Evolutionary conservation across 2,888 invertebrate species (phyloP).

Genomic region (Pimpla rufipes): DNA sequence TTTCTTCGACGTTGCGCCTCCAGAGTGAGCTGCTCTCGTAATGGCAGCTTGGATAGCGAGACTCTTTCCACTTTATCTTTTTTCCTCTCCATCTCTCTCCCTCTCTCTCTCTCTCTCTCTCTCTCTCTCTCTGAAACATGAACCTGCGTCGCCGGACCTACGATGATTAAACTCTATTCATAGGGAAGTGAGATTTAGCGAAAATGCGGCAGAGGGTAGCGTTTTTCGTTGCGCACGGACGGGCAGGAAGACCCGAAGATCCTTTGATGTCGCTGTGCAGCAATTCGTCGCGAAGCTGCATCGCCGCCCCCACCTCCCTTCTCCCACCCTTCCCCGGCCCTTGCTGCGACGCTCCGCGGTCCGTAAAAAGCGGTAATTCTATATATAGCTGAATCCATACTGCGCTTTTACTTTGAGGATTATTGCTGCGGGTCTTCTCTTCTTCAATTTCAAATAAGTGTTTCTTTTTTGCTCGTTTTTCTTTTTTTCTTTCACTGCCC

Average conservation of each 20-base stretch:
- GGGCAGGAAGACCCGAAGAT: slow-evolving; percentile 61
- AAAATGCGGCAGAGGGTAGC: slow-evolving; percentile 34
- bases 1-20: slow-evolving; percentile 54
- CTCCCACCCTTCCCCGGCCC: slow-evolving; percentile 2
- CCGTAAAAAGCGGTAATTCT: slow-evolving; percentile 50
- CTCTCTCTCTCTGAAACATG: slow-evolving; percentile 39
- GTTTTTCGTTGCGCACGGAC: slow-evolving; percentile 55
- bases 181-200: slow-evolving; percentile 57
- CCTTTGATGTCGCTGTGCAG: slow-evolving; percentile 61
- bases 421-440: slow-evolving; percentile 51
- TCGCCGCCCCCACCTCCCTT: slow-evolving; percentile 18
- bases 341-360: slow-evolving; percentile 19
- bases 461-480: slow-evolving; percentile 18
- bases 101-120: neutral
- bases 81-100: neutral
- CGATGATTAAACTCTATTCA: slow-evolving; percentile 65
- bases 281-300: slow-evolving; percentile 58
- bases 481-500: neutral
- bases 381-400: slow-evolving; percentile 35
- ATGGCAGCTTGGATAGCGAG: slow-evolving; percentile 64
- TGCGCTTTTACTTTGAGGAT: slow-evolving; percentile 63
- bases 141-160: slow-evolving; percentile 44
- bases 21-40: slow-evolving; percentile 38
- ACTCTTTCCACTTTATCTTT: slow-evolving; percentile 25
- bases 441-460: slow-evolving; percentile 51